Percentiles rank a stretch among this genome's conserved stretches.
phyloP scores from a whole-genome alignment of 2,113 vertebrate genomes.

The Sisor rabdophorus region DNA sequence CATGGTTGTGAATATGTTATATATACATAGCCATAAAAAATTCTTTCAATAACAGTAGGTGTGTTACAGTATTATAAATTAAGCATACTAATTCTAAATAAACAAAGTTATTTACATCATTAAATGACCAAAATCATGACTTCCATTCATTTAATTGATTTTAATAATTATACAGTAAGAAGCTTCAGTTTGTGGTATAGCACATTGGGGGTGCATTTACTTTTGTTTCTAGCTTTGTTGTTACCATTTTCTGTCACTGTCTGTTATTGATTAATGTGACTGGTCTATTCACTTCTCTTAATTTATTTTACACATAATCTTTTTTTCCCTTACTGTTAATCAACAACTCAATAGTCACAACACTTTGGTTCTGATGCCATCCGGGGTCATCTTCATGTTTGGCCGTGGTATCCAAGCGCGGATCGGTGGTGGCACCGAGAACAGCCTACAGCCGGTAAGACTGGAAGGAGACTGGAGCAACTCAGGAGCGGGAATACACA shows the following conservation, averaged over 20 bases:
- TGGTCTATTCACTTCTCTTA: background rate
- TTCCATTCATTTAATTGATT: too few relatives aligned
- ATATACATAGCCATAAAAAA: too few relatives aligned
- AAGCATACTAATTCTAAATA: too few relatives aligned
- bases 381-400: constrained; percentile 64
- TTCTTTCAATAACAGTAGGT: too few relatives aligned
- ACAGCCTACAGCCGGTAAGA: constrained; percentile 48
- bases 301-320: background rate
- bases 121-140: too few relatives aligned
- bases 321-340: background rate
- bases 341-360: constrained; percentile 52
- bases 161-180: too few relatives aligned
- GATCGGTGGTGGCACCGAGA: constrained; percentile 48
- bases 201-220: too few relatives aligned
- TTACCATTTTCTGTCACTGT: background rate
- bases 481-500: constrained; percentile 20
- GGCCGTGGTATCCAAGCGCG: constrained; percentile 61
- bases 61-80: too few relatives aligned
- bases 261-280: background rate
- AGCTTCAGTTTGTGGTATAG: too few relatives aligned
- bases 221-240: background rate
- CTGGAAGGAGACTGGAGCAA: constrained; percentile 54
- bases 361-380: constrained; percentile 61
- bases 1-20: too few relatives aligned
- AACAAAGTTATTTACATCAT: too few relatives aligned